These are phyloP conservation scores for Drosophila fungiperda DNA, from an alignment of 2,888 invertebrate species.

Conservation along the genomic window DNA sequence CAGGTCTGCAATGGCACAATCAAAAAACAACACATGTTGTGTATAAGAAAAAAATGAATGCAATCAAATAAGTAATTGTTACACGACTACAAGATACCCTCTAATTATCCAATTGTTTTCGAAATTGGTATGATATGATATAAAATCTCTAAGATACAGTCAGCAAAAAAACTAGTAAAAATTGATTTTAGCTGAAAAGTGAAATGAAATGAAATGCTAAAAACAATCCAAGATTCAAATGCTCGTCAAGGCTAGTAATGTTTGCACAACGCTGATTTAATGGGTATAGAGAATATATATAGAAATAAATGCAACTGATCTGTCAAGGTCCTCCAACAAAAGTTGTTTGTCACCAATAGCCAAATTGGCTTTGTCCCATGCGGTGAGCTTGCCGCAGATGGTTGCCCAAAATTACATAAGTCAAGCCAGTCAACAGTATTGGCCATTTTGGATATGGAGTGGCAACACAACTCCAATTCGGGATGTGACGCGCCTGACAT, in stretches of 20 bases:
- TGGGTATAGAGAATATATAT: background rate
- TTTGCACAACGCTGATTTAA: background rate
- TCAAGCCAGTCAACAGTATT: conserved; percentile 7
- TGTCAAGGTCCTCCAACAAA: conserved; percentile 56
- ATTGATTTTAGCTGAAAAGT: no score
- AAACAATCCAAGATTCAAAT: no score
- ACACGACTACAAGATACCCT: background rate
- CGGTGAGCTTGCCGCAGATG: conserved; percentile 25
- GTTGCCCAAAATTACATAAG: conserved; percentile 38
- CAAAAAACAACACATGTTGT: conserved; percentile 1
- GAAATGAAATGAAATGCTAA: no score
- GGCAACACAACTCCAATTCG: conserved; percentile 40
- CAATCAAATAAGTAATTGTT: background rate
- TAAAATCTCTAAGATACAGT: no score
- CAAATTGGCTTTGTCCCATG: conserved; percentile 64
- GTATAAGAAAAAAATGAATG: background rate
- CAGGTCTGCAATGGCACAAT: conserved; percentile 88
- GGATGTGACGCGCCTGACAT: conserved; percentile 52
- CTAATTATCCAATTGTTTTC: background rate
- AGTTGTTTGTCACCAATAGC: conserved; percentile 83
- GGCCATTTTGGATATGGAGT: conserved; percentile 1
- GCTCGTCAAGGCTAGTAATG: background rate
- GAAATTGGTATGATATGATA: no score
- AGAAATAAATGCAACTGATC: conserved; percentile 13
- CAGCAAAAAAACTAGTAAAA: no score